Conservation (phyloP, 30 jellyfish, hydroid and myxozoan genomes). For the Catostylus mosaicus region DNA sequence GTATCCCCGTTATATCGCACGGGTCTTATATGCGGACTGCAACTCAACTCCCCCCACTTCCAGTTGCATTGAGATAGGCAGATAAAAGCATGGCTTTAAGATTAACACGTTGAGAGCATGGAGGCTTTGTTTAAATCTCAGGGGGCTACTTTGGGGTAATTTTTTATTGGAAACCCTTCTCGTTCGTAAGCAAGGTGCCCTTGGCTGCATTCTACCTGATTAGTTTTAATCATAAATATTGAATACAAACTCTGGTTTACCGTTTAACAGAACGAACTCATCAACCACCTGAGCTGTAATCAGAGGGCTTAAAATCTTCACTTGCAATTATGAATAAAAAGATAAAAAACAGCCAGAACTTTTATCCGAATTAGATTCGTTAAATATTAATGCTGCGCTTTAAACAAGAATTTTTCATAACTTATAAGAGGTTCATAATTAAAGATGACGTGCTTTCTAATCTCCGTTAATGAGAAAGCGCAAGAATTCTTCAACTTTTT, state of each 20-base stretch:
- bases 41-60: too few relatives aligned
- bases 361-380: neutral
- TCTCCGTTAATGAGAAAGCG: neutral
- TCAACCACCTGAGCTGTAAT: neutral
- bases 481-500: neutral
- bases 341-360: neutral
- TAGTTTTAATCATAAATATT: too few relatives aligned
- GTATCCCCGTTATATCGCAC: too few relatives aligned
- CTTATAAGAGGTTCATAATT: neutral
- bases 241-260: conserved; percentile 4
- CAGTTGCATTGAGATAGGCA: too few relatives aligned
- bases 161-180: too few relatives aligned
- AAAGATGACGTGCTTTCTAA: neutral
- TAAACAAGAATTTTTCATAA: neutral
- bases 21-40: too few relatives aligned
- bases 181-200: too few relatives aligned
- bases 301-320: neutral
- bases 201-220: too few relatives aligned
- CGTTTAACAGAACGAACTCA: neutral
- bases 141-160: too few relatives aligned
- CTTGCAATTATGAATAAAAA: neutral
- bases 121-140: too few relatives aligned
- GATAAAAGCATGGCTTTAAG: too few relatives aligned
- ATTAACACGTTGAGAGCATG: too few relatives aligned
- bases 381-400: neutral